These are phyloP conservation scores for Hippotragus niger DNA, from an alignment of 2,113 vertebrate species.

Conservation along the genomic window DNA sequence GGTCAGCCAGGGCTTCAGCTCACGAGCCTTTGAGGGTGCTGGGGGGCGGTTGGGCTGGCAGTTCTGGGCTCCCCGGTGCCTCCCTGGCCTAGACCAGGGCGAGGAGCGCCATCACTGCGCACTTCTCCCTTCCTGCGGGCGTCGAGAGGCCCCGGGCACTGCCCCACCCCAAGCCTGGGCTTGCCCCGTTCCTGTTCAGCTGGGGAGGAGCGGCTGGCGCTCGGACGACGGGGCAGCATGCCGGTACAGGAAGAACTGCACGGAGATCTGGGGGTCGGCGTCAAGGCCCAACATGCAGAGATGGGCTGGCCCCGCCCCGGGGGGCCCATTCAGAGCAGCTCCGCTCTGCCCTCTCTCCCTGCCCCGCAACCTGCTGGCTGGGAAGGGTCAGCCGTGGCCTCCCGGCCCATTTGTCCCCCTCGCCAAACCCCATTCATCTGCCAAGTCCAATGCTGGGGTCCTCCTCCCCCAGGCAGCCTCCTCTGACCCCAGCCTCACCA, in stretches of 20 bases:
- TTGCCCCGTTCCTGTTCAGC: conserved; percentile 47
- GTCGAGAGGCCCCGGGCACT: neutral
- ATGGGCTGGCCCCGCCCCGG: fast-evolving
- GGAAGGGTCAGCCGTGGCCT: neutral
- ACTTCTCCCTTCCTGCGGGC: neutral
- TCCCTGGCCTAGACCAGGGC: neutral
- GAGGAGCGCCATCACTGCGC: fast-evolving
- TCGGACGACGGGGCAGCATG: fast-evolving
- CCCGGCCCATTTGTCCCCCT: neutral
- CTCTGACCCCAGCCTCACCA: too few relatives aligned
- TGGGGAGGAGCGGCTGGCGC: conserved; percentile 71
- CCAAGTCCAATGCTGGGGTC: neutral
- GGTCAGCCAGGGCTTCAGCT: neutral
- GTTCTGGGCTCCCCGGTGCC: neutral
- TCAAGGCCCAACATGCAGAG: conserved; percentile 68
- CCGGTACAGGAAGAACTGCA: conserved; percentile 80
- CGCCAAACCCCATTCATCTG: neutral
- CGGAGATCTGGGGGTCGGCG: conserved; percentile 73
- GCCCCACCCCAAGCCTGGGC: neutral
- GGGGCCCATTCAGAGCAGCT: neutral
- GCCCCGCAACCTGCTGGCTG: neutral
- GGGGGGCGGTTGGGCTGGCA: neutral
- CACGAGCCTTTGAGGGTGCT: neutral
- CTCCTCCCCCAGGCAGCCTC: neutral
- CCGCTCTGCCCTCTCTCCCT: neutral